Conservation (phyloP, 2,113 vertebrate species). For the Antechinus flavipes region DNA sequence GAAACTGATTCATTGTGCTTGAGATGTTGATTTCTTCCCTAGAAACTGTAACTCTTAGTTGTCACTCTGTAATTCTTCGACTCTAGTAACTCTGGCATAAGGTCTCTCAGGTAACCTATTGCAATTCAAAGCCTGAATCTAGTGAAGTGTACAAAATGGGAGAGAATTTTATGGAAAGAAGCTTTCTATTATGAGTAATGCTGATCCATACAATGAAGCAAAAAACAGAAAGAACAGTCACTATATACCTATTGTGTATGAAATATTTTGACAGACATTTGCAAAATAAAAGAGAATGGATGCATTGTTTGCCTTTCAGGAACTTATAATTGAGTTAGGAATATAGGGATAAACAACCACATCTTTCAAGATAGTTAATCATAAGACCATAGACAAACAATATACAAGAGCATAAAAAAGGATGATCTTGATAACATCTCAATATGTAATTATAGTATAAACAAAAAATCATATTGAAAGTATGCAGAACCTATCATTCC, state of each 20-base stretch:
- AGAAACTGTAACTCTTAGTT: neutral
- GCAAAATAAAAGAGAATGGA: neutral
- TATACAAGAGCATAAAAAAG: neutral
- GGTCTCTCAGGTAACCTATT: neutral
- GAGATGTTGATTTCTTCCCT: conserved; percentile 60
- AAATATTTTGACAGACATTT: neutral
- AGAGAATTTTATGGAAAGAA: neutral
- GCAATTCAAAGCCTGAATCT: neutral
- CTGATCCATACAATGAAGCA: neutral
- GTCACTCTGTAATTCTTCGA: conserved; percentile 1
- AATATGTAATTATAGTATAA: neutral
- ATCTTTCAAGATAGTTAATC: neutral
- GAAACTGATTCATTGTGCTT: conserved; percentile 75
- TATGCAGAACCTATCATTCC: neutral
- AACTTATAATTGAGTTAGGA: neutral
- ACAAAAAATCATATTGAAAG: neutral
- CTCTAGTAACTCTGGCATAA: neutral
- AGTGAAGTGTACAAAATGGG: neutral
- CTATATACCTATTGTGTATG: neutral
- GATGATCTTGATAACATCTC: neutral
- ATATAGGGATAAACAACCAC: neutral
- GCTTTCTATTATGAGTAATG: neutral
- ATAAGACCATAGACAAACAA: neutral
- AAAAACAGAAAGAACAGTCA: neutral
- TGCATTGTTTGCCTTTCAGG: neutral